Evolutionary conservation across 2,888 invertebrate genomes (phyloP), one percentile per base, ranked within the genome.

Genomic region (Syrista parreyssii): DNA sequence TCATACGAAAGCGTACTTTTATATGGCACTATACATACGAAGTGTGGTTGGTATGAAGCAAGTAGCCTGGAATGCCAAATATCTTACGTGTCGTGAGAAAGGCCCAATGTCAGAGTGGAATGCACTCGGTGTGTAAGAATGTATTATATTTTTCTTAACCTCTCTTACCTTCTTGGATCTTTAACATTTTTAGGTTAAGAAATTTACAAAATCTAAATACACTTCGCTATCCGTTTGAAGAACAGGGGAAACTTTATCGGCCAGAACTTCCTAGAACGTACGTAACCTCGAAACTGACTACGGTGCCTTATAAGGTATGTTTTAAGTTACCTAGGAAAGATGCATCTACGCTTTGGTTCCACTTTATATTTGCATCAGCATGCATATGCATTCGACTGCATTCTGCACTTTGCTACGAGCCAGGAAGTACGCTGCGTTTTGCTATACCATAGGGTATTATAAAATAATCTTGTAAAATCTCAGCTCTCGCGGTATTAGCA

Each of bases 311-410:
- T n/a, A 71, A 69, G 75, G 69, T 35, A 4, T 15, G 35, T 23
- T 31, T 12, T 68, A 69, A 69, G 69, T n/a, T 69, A 34, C 68
- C 33, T 15, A 68, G 35, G 71, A 30, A 35, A 75, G 69, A 69
- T 35, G 35, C 69, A 68, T 75, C 75, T 75, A 34, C 15, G 30
- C 75, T 35, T 34, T 23, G 55, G 55, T 55, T 55, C 55, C 55
- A 55, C 55, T 75, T 73, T 35, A 79, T 77, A 82, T 80, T 77
- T 78, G 71, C 80, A 79, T 80, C 68, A 36, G 40, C 77, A 80
- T 78, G 80, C 76, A 80, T 79, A 79, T 77, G 74, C 76, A 79
- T 80, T 79, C 68, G 74, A 75, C 78, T 73, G 76, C 77, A 74
- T 77, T 77, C 71, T 77, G 75, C 77, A 77, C 77, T 77, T 77